Conservation (phyloP, 2,797 vertebrate genomes). For the Moxostoma hubbsi region DNA sequence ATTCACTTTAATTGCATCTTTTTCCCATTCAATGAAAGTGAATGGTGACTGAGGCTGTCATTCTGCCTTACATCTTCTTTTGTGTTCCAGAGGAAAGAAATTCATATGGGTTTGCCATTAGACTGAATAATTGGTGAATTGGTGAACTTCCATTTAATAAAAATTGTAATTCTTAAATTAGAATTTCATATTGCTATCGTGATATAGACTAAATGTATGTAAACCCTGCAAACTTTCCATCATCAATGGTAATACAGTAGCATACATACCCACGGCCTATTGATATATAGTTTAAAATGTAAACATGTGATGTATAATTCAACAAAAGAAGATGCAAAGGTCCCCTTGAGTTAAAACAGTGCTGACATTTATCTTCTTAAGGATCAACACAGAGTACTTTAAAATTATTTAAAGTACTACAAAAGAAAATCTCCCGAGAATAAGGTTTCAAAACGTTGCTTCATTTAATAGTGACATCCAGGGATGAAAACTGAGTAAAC, state of each 20-base stretch:
- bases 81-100: too few species aligned
- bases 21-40: too few species aligned
- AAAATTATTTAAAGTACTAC: slow-evolving; percentile 28
- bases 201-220: not conserved
- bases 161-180: not conserved
- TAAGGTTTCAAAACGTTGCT: slow-evolving; percentile 25
- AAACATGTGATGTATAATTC: slow-evolving; percentile 65
- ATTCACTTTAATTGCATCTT: too few species aligned
- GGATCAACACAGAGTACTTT: slow-evolving; percentile 44
- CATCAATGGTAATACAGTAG: not conserved
- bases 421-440: slow-evolving; percentile 24
- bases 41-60: too few species aligned
- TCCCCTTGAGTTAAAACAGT: slow-evolving; percentile 54
- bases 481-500: slow-evolving; percentile 37
- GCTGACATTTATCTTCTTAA: slow-evolving; percentile 71
- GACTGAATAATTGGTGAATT: too few species aligned
- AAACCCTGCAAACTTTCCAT: not conserved
- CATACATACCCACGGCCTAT: slow-evolving; percentile 36
- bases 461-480: slow-evolving; percentile 32
- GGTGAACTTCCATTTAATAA: too few species aligned
- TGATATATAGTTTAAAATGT: slow-evolving; percentile 64
- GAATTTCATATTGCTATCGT: not conserved
- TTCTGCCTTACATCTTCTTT: too few species aligned
- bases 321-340: slow-evolving; percentile 67
- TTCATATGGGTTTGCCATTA: too few species aligned